Base-by-base conservation (phyloP, 2,113 vertebrate species). In the Cisticola juncidis region DNA sequence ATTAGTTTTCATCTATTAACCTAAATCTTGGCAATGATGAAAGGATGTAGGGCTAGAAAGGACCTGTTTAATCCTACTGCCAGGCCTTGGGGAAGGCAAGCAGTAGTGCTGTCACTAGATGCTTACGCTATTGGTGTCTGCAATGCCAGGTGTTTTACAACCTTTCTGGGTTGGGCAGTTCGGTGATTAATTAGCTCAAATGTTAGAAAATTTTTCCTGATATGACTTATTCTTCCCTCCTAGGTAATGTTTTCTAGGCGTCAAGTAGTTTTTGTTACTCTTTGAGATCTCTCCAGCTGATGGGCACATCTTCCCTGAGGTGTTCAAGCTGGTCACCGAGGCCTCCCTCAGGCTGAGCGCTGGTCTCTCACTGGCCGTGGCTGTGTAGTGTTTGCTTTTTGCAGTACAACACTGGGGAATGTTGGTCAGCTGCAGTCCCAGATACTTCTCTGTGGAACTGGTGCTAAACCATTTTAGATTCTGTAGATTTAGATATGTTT, bases 351-450 rank as follows among this genome's bases (percentile, higher is more conserved):
- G 2, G 12, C 47, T 24, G 56, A 40, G 42, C 0, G 0, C 40
- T 60, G 1, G 0, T 29, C 23, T 51, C 21, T 64, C 10, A 0
- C 6, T 1, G 6, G 13, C 44, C 0, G 0, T 20, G 35, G 44
- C 51, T 50, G 15, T 22, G 22, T n/a, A 6, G 7, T 3, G 21
- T 44, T 48, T 72, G n/a, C 12, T 44, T 72, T 45, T 45, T 51
- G 61, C 6, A 5, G n/a, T 35, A 12, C 42, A 13, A 2, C 1
- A 1, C 7, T 9, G 17, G 3, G 19, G 28, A 28, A 12, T 60
- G 74, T 36, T 24, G 33, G 6, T 82, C 50, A 65, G 28, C 40
- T 86, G 62, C n/a, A 23, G 7, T 44, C 36, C 14, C 31, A 45
- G 7, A 31, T 25, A 11, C 3, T 80, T 38, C 47, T 38, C 80